Evolutionary conservation across 2,797 vertebrate species (phyloP), one percentile per base, ranked within the genome.

Genomic region (Coranthus polyacanthus): DNA sequence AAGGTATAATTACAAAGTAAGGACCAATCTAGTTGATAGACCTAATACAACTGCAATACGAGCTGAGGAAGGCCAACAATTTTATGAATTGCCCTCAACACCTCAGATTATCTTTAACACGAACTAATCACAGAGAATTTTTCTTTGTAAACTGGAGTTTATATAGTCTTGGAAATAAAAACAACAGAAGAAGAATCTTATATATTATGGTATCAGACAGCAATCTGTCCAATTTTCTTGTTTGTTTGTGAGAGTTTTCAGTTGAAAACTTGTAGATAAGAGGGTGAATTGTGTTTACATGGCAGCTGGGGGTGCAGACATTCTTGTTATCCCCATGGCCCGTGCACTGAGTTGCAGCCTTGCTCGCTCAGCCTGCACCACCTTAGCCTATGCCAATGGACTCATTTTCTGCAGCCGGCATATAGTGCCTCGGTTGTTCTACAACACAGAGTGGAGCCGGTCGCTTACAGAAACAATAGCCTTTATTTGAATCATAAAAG

Each of bases 401-500:
- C 89, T 90, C 75, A 26, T 89, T 92, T 89, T 84, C 83, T 84
- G 45, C 79, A 78, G 88, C 76, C 80, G 21, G 78, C 63, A 41
- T 81, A 93, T 91, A 93, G 92, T 81, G 87, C 75, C 85, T 85
- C 36, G 61, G 92, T 94, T 94, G 93, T 94, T 93, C 89, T 84
- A 87, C 74, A 54, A 87, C 91, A 87, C 88, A 73, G 82, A 86
- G 83, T 80, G 78, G 91, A 92, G 93, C 92, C 85, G 73, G 75
- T 89, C 79, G 86, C 90, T 92, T 87, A 58, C 81, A 92, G 88
- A 94, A 90, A 94, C 94, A 94, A 94, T 93, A 71, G 86, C 60
- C 86, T 86, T 83, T 75, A 94, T 94, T 94, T 94, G 92, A 94
- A 94, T 94, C 76, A 94, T 90, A 94, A 94, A 93, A 88, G 92